Base-by-base conservation (phyloP, 1,140 invertebrate genomes). In the Tetraneura akinire region DNA sequence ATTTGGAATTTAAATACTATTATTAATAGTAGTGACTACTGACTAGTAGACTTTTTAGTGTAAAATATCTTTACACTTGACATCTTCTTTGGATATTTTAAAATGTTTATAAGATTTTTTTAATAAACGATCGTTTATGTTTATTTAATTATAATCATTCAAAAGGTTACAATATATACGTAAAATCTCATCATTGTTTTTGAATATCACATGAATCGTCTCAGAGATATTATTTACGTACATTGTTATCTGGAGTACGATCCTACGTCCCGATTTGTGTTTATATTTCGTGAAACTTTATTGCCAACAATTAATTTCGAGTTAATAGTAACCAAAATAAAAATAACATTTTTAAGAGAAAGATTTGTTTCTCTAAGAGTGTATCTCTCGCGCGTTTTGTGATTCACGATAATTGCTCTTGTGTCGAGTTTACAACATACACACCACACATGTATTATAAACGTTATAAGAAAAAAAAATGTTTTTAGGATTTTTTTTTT, bases 291-390 rank as follows among this genome's bases (percentile, higher is more conserved):
- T 26, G 26, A 60, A 60, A 26, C 13, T 60, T 5, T 60, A 60
- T 26, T 60, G 57, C 57, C 26, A 26, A 60, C 26, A 60, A 60
- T 60, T 60, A 60, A 60, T 23, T 26, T 26, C 26, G 26, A 13
- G 26, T 60, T 60, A 37, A 8, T 14, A 29, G 6, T 14, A 14
- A 60, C 23, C 11, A 26, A 14, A 6, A 26, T 18, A 26, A 13
- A 60, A 60, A 8, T 29, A 57, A 60, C 57, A 8, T 60, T 60
- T 60, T 26, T 26, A 60, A 14, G 14, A 13, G 57, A 26, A 23
- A 60, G 57, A 60, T 60, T 60, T 60, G 57, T 60, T 60, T 60
- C 32, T 14, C 57, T 29, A n/a, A n/a, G 23, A 60, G 23, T 60
- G 23, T 29, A 21, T 57, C 23, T 16, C 57, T 60, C 1, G 23